These are phyloP conservation scores for Liodrosophila aerea DNA, from an alignment of 2,888 invertebrate species.

Conservation along the genomic window DNA sequence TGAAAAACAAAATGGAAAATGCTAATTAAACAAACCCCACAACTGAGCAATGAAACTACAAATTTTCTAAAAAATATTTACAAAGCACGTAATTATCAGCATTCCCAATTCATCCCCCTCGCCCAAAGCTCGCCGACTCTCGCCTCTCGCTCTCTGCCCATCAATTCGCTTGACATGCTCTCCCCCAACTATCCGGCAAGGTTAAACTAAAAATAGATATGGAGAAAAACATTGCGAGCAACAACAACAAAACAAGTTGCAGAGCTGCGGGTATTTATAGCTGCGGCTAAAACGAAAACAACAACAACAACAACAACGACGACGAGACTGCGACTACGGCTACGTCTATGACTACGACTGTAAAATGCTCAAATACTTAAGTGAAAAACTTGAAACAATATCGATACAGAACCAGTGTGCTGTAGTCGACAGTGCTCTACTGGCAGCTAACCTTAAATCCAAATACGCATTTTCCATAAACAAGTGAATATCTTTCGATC, in stretches of 20 bases:
- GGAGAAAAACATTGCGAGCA: conserved; percentile 63
- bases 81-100: too few species aligned
- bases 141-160: too few species aligned
- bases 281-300: conserved; percentile 24
- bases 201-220: conserved; percentile 73
- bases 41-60: too few species aligned
- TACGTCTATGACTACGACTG: too few species aligned
- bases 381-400: conserved; percentile 47
- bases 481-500: too few species aligned
- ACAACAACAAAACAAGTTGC: conserved; percentile 53
- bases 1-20: not conserved
- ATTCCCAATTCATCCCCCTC: too few species aligned
- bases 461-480: too few species aligned
- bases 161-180: conserved; percentile 26
- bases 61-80: too few species aligned
- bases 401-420: conserved; percentile 5
- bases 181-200: conserved; percentile 49
- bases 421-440: too few species aligned
- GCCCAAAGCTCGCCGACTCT: too few species aligned
- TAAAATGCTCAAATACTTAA: conserved; percentile 38
- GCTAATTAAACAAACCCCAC: conserved; percentile 32
- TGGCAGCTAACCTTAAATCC: too few species aligned
- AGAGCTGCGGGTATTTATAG: conserved; percentile 62
- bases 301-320: conserved; percentile 19
- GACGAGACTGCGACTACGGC: conserved; percentile 28